Conservation (phyloP, 2,113 vertebrate genomes). For the Clupea harengus region DNA sequence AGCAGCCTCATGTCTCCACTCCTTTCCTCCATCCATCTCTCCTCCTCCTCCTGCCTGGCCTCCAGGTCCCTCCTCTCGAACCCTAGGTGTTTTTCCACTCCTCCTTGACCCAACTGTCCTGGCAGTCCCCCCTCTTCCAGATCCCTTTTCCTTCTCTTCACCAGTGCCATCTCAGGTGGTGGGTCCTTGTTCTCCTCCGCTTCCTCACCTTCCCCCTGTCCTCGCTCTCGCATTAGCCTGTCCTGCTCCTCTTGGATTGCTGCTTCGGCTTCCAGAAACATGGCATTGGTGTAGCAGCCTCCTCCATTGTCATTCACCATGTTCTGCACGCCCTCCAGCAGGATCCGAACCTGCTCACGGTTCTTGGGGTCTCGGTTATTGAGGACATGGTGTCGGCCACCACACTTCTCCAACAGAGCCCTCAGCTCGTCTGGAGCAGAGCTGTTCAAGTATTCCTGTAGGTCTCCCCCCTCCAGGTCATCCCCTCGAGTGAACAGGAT, state of each 20-base stretch:
- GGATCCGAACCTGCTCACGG: conserved; percentile 57
- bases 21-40: conserved; percentile 51
- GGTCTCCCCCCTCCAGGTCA: conserved; percentile 57
- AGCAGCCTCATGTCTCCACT: conserved; percentile 29
- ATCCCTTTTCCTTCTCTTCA: conserved; percentile 58
- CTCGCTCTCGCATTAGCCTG: conserved; percentile 55
- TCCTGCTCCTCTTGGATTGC: conserved; percentile 66
- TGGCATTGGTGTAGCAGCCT: conserved; percentile 62
- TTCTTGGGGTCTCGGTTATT: conserved; percentile 67
- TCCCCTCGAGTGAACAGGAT: conserved; percentile 71
- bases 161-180: neutral
- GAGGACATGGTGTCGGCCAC: conserved; percentile 68
- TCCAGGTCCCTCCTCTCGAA: conserved; percentile 33
- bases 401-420: conserved; percentile 65
- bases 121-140: conserved; percentile 32
- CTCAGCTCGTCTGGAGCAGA: conserved; percentile 56
- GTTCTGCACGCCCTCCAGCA: conserved; percentile 64
- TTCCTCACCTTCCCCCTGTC: conserved; percentile 34
- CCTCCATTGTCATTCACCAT: conserved; percentile 54
- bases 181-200: conserved; percentile 11
- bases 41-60: conserved; percentile 18
- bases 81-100: neutral
- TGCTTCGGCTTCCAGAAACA: conserved; percentile 64
- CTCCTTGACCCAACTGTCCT: neutral
- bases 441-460: conserved; percentile 61